Conservation (phyloP, 2,888 invertebrate genomes). For the Lithophane leautieri region DNA sequence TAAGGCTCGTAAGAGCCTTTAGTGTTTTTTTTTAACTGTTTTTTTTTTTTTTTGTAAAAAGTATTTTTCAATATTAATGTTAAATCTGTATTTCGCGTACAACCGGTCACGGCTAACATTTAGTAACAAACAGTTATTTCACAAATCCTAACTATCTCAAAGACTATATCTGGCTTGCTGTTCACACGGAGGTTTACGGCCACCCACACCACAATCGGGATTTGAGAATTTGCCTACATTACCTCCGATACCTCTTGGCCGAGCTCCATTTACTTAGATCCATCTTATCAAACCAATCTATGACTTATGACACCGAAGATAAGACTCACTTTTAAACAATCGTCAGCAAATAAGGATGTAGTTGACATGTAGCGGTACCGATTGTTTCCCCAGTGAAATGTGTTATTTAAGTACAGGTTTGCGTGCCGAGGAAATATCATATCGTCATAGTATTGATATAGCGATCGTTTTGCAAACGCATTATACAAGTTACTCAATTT, state of each 20-base stretch:
- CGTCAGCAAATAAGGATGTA: slow-evolving; percentile 46
- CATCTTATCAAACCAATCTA: slow-evolving; percentile 44
- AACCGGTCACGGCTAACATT: slow-evolving; percentile 66
- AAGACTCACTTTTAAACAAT: slow-evolving; percentile 56
- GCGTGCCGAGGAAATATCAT: slow-evolving; percentile 73
- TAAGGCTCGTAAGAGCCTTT: too few relatives aligned
- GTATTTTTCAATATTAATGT: slow-evolving; percentile 69
- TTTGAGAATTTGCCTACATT: slow-evolving; percentile 76
- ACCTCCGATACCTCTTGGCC: slow-evolving; percentile 66
- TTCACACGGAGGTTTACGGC: slow-evolving; percentile 74
- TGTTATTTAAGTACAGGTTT: slow-evolving; percentile 71
- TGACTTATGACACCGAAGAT: slow-evolving; percentile 55
- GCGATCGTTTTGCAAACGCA: slow-evolving; percentile 64
- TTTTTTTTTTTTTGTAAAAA: too few relatives aligned
- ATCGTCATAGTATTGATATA: slow-evolving; percentile 69
- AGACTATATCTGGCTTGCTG: slow-evolving; percentile 64
- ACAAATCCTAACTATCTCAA: slow-evolving; percentile 67
- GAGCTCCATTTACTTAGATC: slow-evolving; percentile 54
- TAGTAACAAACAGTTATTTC: slow-evolving; percentile 75
- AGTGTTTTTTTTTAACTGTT: too few relatives aligned
- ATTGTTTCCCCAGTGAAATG: slow-evolving; percentile 66
- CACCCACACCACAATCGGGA: slow-evolving; percentile 74
- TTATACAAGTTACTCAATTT: slow-evolving; percentile 65
- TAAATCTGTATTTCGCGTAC: slow-evolving; percentile 66
- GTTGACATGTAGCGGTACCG: slow-evolving; percentile 57